Percentiles rank a stretch among this genome's conserved stretches.
Evolutionary conservation across 2,888 invertebrate species (phyloP).

Genomic region (Oscheius sp.): DNA sequence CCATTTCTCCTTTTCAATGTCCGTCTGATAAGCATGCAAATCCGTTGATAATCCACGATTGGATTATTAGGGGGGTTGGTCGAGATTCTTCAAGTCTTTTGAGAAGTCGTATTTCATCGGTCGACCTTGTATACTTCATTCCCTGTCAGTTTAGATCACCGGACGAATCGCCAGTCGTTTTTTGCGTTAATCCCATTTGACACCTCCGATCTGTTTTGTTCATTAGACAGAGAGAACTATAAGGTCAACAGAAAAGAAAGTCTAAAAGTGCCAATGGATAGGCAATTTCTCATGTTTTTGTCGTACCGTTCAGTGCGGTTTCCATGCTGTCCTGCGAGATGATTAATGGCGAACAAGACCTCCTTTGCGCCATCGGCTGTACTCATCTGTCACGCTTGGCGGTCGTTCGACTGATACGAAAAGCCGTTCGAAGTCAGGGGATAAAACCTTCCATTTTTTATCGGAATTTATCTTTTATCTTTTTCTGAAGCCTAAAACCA

Average conservation of each 20-base stretch:
- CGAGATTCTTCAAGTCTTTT: neutral
- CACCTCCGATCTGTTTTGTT: conserved; percentile 3
- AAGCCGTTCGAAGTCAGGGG: too few relatives aligned
- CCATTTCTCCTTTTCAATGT: conserved; percentile 8
- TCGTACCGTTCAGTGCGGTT: neutral
- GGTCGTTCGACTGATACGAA: conserved; percentile 16
- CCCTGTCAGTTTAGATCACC: neutral
- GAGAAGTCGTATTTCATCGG: neutral
- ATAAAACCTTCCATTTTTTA: neutral
- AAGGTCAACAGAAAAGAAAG: neutral
- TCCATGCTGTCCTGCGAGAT: conserved; percentile 16
- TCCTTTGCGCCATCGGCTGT: conserved; percentile 23
- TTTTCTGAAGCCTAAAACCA: neutral
- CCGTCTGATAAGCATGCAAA: conserved; percentile 25
- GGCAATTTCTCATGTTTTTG: too few relatives aligned
- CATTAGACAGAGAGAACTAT: neutral
- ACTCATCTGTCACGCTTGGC: conserved; percentile 21
- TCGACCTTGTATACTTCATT: conserved; percentile 16
- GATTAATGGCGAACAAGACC: conserved; percentile 28
- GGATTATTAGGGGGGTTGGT: neutral
- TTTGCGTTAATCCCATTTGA: conserved; percentile 25
- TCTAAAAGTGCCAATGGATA: too few relatives aligned
- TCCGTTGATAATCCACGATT: conserved; percentile 24
- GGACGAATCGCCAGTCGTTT: conserved; percentile 23
- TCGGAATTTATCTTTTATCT: neutral